Conservation (phyloP, 1,140 invertebrate species). For the Euura saliciscinereae region DNA sequence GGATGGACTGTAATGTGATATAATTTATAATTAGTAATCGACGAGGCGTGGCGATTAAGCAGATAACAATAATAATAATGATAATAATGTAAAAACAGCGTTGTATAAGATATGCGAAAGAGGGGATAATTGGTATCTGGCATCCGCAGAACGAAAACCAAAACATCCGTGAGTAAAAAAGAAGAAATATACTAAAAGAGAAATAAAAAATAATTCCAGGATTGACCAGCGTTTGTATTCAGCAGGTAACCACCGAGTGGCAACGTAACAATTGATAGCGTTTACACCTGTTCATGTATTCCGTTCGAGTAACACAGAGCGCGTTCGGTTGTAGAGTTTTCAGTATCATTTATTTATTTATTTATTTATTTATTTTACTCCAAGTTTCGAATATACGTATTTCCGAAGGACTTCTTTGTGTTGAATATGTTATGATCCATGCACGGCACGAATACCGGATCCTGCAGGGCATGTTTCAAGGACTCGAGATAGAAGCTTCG, state of each 20-base stretch:
- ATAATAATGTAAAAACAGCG: not conserved
- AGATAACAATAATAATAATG: not conserved
- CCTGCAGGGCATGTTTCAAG: too few species aligned
- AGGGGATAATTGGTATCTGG: not conserved
- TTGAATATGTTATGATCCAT: too few species aligned
- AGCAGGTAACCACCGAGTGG: not conserved
- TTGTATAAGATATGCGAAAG: not conserved
- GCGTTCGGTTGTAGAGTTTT: not conserved
- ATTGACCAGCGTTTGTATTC: not conserved
- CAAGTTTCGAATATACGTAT: too few species aligned
- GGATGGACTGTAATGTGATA: not conserved
- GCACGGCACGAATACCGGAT: too few species aligned
- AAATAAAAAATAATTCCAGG: not conserved
- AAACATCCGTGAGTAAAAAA: not conserved
- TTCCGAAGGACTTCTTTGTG: too few species aligned
- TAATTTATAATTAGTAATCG: conserved; percentile 3
- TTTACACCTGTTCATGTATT: conserved; percentile 1
- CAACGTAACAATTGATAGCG: not conserved
- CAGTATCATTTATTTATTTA: not conserved
- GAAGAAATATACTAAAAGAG: not conserved
- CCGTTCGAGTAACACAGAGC: not conserved
- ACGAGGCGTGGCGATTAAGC: not conserved
- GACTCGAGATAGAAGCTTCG: too few species aligned
- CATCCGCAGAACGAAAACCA: not conserved
- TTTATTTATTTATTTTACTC: not conserved